A percentile compares a stretch with the other conserved stretches of the same genome.
Evolutionary conservation across 2,797 vertebrate species (phyloP).

Genomic region (Thunnus albacares): DNA sequence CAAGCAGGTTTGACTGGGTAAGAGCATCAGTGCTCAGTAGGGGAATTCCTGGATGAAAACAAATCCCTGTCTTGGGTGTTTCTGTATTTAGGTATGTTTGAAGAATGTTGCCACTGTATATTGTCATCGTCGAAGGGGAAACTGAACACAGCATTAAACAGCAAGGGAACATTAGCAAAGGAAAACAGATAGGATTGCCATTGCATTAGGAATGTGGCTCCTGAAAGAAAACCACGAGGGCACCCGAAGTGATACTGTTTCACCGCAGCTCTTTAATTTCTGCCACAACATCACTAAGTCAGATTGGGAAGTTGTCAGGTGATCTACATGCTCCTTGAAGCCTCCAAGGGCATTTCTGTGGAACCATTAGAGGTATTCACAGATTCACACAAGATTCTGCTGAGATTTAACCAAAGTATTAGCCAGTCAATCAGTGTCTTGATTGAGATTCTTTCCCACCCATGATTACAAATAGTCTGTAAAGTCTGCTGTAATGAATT

Average conservation of each 20-base stretch:
- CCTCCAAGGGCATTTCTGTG: neutral
- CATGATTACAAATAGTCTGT: too few relatives aligned
- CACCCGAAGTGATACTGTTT: slow-evolving; percentile 64
- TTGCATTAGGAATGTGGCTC: slow-evolving; percentile 53
- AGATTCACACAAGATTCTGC: neutral
- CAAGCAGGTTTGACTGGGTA: slow-evolving; percentile 72
- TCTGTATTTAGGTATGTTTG: slow-evolving; percentile 72
- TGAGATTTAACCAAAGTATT: neutral
- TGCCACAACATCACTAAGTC: slow-evolving; percentile 48
- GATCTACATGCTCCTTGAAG: slow-evolving; percentile 20
- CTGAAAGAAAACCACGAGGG: slow-evolving; percentile 64
- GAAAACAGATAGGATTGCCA: slow-evolving; percentile 50
- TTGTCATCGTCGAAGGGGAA: slow-evolving; percentile 74
- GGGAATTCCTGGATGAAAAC: slow-evolving; percentile 83
- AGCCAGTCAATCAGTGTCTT: neutral
- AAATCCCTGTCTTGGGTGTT: slow-evolving; percentile 64
- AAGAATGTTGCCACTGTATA: slow-evolving; percentile 80
- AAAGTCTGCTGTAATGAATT: neutral
- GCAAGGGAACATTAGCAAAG: slow-evolving; percentile 39
- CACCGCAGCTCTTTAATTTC: slow-evolving; percentile 61
- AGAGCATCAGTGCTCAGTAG: slow-evolving; percentile 48
- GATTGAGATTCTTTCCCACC: neutral
- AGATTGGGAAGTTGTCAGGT: slow-evolving; percentile 55
- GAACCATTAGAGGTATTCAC: neutral
- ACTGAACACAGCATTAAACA: slow-evolving; percentile 66